Conservation (phyloP, 2,888 invertebrate species). For the Mimas tiliae region DNA sequence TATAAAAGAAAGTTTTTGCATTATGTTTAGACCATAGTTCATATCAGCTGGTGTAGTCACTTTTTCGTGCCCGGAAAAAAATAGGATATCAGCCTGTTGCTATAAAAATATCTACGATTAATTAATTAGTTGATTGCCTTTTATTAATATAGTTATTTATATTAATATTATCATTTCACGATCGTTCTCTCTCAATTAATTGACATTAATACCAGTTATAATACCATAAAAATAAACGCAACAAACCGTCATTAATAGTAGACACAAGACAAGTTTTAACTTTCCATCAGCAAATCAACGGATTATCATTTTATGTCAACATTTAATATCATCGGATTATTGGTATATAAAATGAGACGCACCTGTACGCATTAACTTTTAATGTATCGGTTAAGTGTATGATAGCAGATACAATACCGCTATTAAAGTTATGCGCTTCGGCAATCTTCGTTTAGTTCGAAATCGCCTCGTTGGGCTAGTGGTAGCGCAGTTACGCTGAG, state of each 20-base stretch:
- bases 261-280: not conserved
- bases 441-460: too few relatives aligned
- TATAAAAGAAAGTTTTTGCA: too few relatives aligned
- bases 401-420: not conserved
- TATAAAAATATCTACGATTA: too few relatives aligned
- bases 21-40: too few relatives aligned
- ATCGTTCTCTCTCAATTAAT: not conserved
- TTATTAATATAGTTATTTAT: too few relatives aligned
- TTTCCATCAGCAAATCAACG: constrained; percentile 5
- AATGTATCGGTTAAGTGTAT: not conserved
- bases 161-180: not conserved
- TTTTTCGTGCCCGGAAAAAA: too few relatives aligned
- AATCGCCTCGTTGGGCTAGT: too few relatives aligned
- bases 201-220: not conserved
- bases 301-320: constrained; percentile 19
- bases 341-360: not conserved
- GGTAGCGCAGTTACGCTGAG: too few relatives aligned
- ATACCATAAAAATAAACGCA: not conserved
- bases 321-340: constrained; percentile 11
- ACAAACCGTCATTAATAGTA: not conserved
- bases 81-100: too few relatives aligned
- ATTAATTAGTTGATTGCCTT: too few relatives aligned
- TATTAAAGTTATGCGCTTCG: not conserved
- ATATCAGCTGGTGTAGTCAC: too few relatives aligned
- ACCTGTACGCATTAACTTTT: constrained; percentile 12